These are phyloP conservation scores for Dendroctonus ponderosae DNA, from an alignment of 1,140 invertebrate species.

Conservation along the genomic window DNA sequence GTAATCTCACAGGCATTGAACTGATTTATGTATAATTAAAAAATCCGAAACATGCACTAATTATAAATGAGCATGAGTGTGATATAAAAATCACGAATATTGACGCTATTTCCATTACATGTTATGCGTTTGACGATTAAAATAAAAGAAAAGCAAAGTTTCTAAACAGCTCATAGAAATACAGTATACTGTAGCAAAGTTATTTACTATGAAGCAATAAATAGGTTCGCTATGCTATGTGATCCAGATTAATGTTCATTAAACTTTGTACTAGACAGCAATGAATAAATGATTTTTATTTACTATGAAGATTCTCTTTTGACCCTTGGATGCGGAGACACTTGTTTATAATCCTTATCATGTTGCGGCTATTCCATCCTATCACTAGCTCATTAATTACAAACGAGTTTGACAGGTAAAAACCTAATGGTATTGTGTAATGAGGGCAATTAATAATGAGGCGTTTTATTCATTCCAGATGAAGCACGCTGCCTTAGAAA, in stretches of 20 bases:
- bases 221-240: background rate
- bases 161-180: no score
- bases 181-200: no score
- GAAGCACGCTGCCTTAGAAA: constrained; percentile 45
- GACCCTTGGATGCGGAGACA: background rate
- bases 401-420: background rate
- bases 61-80: no score
- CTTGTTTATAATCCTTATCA: background rate
- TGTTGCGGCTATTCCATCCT: no score
- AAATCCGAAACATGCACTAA: no score
- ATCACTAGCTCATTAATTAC: no score
- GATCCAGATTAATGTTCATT: background rate
- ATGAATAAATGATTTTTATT: background rate
- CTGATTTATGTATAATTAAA: no score
- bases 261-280: background rate
- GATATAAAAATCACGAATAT: no score
- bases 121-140: no score
- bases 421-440: background rate
- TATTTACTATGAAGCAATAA: background rate
- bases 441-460: background rate
- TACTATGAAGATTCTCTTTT: background rate
- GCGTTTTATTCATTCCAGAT: constrained; percentile 39
- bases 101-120: no score
- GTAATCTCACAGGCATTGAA: no score
- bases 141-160: no score